Conservation (phyloP, 2,888 invertebrate species). For the Callyntrura guangdongensis region DNA sequence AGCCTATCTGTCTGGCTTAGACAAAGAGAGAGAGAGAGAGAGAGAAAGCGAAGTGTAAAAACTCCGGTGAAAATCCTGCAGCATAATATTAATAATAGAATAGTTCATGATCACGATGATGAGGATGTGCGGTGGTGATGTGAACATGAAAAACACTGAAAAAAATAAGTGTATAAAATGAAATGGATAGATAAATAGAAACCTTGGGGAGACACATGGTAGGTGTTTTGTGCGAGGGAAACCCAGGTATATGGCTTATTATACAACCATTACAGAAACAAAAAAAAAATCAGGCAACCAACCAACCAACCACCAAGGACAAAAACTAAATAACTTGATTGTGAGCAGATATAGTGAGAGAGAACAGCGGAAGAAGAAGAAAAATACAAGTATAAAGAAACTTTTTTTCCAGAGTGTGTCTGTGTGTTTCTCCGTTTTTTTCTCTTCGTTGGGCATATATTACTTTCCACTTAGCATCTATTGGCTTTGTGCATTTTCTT, state of each 20-base stretch:
- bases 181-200: background rate
- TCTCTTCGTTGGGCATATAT: too few species aligned
- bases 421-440: too few species aligned
- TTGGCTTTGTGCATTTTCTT: background rate
- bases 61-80: slow-evolving; percentile 44
- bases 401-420: too few species aligned
- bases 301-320: slow-evolving; percentile 24
- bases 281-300: background rate
- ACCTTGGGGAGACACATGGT: slow-evolving; percentile 38
- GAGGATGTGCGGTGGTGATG: background rate
- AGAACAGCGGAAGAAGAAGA: background rate
- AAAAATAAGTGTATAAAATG: background rate
- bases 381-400: too few species aligned
- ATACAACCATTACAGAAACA: too few species aligned
- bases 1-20: slow-evolving; percentile 68
- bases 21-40: slow-evolving; percentile 9
- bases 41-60: too few species aligned
- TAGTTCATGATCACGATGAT: slow-evolving; percentile 31
- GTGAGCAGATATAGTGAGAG: background rate
- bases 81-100: slow-evolving; percentile 74
- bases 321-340: slow-evolving; percentile 30
- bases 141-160: background rate
- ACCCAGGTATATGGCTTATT: background rate
- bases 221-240: background rate
- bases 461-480: background rate